Base-by-base conservation (phyloP, 1,140 invertebrate species). In the Spodoptera frugiperda region DNA sequence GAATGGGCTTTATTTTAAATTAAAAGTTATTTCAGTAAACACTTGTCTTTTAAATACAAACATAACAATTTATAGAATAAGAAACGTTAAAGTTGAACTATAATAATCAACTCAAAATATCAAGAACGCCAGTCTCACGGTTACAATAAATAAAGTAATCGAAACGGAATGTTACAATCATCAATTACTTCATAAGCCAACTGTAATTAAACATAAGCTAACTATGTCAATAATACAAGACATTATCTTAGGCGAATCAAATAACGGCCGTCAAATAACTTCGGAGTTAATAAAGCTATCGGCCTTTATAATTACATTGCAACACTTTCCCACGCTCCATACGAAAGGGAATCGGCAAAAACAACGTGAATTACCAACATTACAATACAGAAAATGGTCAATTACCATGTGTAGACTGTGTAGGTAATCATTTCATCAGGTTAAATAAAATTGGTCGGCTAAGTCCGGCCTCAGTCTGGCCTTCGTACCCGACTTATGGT, bases 401-500 rank as follows among this genome's bases (percentile, higher is more conserved):
- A 77, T 80, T 80, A 80, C 75, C 61, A 70, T 74, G 74, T 73
- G 67, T 54, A 57, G 53, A 55, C 73, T 74, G 70, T 73, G 67
- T 54, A 57, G 53, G 71, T 76, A 79, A 79, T 79, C 67, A 79
- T 80, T 80, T 80, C 70, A 72, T 77, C 80, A 82, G 44, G 51
- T 78, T 81, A 77, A 76, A 78, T 78, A 70, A 78, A 79, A 79
- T 73, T 76, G 61, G 70, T n/a, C 46, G 33, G 59, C 59, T 51
- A 70, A 68, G 59, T 55, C 44, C 46, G 78, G 70, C 78, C 78
- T 80, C 68, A 73, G 70, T 61, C 61, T 33, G 61, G 70, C 77
- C 80, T 81, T 78, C 76, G n/a, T 30, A 67, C 3, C 30, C 30
- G 11, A 53, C 17, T 68, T 77, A 77, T 77, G 68, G 74, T 59